A percentile compares a stretch with the other conserved stretches of the same genome.
Conservation (phyloP, 2,888 invertebrate genomes). For the Melieria crassipennis region DNA sequence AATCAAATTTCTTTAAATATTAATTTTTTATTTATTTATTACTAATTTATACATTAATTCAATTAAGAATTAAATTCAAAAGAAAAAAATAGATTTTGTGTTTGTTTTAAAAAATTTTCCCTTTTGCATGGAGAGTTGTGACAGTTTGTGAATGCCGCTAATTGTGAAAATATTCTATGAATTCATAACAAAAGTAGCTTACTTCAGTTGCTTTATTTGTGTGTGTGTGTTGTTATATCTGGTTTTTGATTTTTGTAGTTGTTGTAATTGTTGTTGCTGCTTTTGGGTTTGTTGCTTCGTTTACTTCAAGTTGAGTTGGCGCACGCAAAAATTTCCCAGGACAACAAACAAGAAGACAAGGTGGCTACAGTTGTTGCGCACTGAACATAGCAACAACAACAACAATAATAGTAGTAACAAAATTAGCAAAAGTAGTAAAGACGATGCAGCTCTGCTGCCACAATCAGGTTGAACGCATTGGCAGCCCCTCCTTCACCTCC, state of each 20-base stretch:
- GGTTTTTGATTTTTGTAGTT: background rate
- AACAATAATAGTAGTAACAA: too few relatives aligned
- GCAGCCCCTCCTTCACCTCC: too few relatives aligned
- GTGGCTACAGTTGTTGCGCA: too few relatives aligned
- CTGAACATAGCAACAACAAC: too few relatives aligned
- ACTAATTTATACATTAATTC: too few relatives aligned
- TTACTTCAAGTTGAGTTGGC: background rate
- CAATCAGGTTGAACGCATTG: too few relatives aligned
- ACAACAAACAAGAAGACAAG: too few relatives aligned
- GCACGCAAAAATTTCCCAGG: background rate
- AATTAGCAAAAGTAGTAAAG: background rate
- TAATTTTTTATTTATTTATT: too few relatives aligned
- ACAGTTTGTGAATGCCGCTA: slow-evolving; percentile 30
- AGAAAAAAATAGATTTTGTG: too few relatives aligned
- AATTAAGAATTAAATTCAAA: too few relatives aligned
- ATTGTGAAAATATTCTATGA: background rate
- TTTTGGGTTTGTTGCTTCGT: background rate
- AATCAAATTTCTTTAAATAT: too few relatives aligned
- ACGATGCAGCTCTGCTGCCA: background rate
- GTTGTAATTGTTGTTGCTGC: background rate
- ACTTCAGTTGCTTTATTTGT: background rate
- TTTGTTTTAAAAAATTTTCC: too few relatives aligned
- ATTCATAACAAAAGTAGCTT: background rate
- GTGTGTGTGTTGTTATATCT: background rate
- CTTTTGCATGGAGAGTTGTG: slow-evolving; percentile 37